Base-by-base conservation (phyloP, 2,113 vertebrate species). In the Dolichallabes microphthalmus region DNA sequence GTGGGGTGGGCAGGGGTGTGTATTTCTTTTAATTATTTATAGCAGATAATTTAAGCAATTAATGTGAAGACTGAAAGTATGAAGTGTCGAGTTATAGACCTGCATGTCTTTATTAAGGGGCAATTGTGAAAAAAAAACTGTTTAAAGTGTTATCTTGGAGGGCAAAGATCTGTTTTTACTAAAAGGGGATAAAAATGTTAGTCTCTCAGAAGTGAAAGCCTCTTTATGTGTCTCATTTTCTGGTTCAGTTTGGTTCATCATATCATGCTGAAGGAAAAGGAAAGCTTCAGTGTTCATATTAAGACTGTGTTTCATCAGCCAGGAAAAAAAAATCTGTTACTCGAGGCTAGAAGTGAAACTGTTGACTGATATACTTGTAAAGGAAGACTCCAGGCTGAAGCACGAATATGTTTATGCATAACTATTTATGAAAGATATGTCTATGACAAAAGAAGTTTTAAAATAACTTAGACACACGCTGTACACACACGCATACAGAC, bases 171-270 rank as follows among this genome's bases (percentile, higher is more conserved):
- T 58, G 4, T 19, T 52, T 78, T 55, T 74, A 25, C 3, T 14
- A 20, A 60, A 30, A 22, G 45, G n/a, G 19, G 50, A 60, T 15
- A 55, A 53, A 58, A 58, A 50, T 85, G 80, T 83, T 58, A 8
- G 39, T 82, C 90, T 88, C 89, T 82, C 87, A 88, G 90, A 91
- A 91, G 92, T 88, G 76, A 73, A 89, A 91, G n/a, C 87, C 88
- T 86, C 89, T 91, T 89, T 89, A 88, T 90, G 30, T 84, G 27
- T 86, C 79, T 89, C 88, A 89, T 92, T 87, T 68, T 74, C 85
- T 88, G 82, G 53, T 83, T 91, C 86, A 83, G 88, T 89, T 86
- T 89, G 88, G 64, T 45, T 45, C 45, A 45, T 89, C 90, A 92
- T 90, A 90, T 93, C 91, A 89, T 87, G 86, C 78, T 22, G 80